These are phyloP conservation scores for Empis livida DNA, from an alignment of 2,888 invertebrate genomes.

Conservation along the genomic window DNA sequence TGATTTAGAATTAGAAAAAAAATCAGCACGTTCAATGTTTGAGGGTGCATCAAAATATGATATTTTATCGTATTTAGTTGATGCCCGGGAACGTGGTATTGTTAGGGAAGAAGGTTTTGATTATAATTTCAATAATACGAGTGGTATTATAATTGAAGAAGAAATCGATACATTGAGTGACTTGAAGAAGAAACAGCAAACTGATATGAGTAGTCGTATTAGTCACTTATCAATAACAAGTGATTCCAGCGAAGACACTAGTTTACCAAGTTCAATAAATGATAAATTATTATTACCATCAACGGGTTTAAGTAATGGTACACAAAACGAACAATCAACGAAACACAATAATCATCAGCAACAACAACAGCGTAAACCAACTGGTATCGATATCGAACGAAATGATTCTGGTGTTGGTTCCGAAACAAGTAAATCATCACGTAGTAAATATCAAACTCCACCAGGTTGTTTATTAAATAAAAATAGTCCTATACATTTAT, in stretches of 20 bases:
- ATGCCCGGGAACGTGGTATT: constrained; percentile 66
- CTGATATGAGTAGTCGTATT: constrained; percentile 51
- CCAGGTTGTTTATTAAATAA: constrained; percentile 37
- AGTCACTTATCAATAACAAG: constrained; percentile 71
- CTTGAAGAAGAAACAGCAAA: constrained; percentile 31
- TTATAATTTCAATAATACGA: constrained; percentile 44
- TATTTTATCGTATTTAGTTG: constrained; percentile 77
- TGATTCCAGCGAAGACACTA: constrained; percentile 75
- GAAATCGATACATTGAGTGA: constrained; percentile 47
- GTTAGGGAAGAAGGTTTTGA: constrained; percentile 58
- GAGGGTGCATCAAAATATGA: constrained; percentile 80
- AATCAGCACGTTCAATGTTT: constrained; percentile 49
- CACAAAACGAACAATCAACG: neutral
- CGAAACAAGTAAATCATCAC: constrained; percentile 76
- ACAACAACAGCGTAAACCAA: constrained; percentile 36
- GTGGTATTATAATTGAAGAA: constrained; percentile 39
- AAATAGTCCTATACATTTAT: constrained; percentile 52
- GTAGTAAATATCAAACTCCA: constrained; percentile 57
- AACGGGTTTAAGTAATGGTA: neutral
- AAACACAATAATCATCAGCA: constrained; percentile 1
- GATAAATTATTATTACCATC: constrained; percentile 36
- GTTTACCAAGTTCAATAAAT: constrained; percentile 45
- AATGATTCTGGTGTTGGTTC: constrained; percentile 90
- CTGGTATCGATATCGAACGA: constrained; percentile 61
- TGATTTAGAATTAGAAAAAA: constrained; percentile 57